Conservation (phyloP, 2,113 vertebrate species). For the Notarius quadriscutis region DNA sequence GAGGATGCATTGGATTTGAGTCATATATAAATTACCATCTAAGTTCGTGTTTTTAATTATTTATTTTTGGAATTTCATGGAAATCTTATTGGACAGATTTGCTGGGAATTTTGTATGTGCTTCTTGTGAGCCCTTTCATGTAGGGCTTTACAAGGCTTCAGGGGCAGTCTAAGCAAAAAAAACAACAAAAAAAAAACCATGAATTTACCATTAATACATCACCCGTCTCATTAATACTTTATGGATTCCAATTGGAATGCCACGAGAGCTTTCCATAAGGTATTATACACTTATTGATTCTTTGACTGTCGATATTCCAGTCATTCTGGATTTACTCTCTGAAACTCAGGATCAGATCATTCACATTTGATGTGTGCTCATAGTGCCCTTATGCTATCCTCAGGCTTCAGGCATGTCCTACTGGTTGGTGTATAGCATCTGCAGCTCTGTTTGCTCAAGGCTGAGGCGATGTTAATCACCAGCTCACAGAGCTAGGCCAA, state of each 20-base stretch:
- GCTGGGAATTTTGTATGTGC: background rate
- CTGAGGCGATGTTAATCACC: constrained; percentile 40
- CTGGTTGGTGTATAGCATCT: constrained; percentile 42
- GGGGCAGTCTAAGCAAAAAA: background rate
- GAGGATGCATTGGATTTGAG: background rate
- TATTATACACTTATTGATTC: background rate
- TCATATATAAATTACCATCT: background rate
- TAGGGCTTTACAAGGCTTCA: background rate
- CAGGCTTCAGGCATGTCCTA: constrained; percentile 20
- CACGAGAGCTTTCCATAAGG: background rate
- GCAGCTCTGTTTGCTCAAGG: constrained; percentile 35
- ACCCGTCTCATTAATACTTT: background rate
- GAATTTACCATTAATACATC: background rate
- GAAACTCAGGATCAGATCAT: background rate
- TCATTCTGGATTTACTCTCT: background rate
- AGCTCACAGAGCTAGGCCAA: constrained; percentile 41
- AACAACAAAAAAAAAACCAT: background rate
- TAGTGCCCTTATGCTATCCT: background rate
- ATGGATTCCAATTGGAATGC: background rate
- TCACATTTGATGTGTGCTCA: background rate
- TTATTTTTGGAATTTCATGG: background rate
- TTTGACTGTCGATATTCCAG: background rate
- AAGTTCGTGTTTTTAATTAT: background rate
- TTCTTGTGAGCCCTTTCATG: background rate
- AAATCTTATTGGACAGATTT: background rate